These are phyloP conservation scores for Tragelaphus oryx DNA, from an alignment of 2,797 vertebrate genomes.

Conservation along the genomic window DNA sequence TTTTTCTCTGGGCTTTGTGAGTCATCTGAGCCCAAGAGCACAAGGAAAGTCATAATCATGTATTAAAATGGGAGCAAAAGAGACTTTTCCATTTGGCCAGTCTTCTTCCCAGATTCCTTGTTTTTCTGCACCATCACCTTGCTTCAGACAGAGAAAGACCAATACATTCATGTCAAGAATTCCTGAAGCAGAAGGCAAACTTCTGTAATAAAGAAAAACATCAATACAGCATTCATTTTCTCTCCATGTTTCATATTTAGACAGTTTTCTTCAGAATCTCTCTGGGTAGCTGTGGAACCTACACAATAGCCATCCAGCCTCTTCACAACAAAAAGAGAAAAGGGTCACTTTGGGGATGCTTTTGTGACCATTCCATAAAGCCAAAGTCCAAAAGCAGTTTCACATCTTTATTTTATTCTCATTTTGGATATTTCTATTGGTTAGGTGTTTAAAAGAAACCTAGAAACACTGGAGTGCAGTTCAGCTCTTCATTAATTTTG, in stretches of 20 bases:
- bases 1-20: neutral
- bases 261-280: neutral
- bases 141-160: neutral
- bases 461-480: neutral
- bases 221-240: neutral
- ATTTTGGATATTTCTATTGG: neutral
- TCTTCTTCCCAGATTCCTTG: neutral
- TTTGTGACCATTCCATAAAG: neutral
- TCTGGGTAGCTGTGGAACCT: neutral
- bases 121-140: neutral
- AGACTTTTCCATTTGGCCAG: neutral
- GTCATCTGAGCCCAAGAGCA: neutral
- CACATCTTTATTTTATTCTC: neutral
- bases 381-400: neutral
- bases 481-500: neutral
- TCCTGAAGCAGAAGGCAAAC: neutral
- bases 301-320: neutral
- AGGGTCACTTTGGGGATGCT: neutral
- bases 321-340: neutral
- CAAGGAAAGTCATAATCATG: neutral
- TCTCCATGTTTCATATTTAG: constrained; percentile 12
- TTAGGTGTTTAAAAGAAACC: neutral
- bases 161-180: neutral
- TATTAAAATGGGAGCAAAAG: neutral
- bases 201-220: constrained; percentile 2